phyloP scores from a whole-genome alignment of 2,113 vertebrate genomes.

The Gymnogyps californianus region DNA sequence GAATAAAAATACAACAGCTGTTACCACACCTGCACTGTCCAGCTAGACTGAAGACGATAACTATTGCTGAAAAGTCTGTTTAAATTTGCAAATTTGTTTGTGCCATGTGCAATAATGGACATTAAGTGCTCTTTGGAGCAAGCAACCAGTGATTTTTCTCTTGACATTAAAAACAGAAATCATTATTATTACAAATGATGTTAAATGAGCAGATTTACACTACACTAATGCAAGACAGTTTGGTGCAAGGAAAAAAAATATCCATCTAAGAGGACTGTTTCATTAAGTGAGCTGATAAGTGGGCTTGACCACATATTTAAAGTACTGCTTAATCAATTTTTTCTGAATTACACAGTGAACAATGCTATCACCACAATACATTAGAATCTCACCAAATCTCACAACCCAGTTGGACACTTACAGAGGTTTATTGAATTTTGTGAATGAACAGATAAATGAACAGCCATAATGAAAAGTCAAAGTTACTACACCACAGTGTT shows the following conservation, averaged over 20 bases:
- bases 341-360: not conserved
- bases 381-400: not conserved
- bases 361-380: not conserved
- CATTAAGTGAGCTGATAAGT: not conserved
- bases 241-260: not conserved
- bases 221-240: not conserved
- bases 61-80: not conserved
- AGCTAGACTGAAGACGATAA: not conserved
- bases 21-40: not conserved
- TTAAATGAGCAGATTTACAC: constrained; percentile 9
- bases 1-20: not conserved
- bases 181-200: not conserved
- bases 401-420: not conserved
- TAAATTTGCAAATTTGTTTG: not conserved
- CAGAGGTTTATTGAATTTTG: not conserved
- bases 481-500: not conserved
- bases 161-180: constrained; percentile 6
- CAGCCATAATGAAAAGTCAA: not conserved
- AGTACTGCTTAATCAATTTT: constrained; percentile 5
- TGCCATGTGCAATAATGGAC: not conserved
- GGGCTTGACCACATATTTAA: not conserved
- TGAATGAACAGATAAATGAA: not conserved
- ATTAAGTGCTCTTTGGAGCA: constrained; percentile 10
- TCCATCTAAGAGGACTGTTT: not conserved
- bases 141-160: constrained; percentile 14